A percentile compares a stretch with the other conserved stretches of the same genome.
Evolutionary conservation across 2,113 vertebrate genomes (phyloP).

Genomic region (Otocyon megalotis): DNA sequence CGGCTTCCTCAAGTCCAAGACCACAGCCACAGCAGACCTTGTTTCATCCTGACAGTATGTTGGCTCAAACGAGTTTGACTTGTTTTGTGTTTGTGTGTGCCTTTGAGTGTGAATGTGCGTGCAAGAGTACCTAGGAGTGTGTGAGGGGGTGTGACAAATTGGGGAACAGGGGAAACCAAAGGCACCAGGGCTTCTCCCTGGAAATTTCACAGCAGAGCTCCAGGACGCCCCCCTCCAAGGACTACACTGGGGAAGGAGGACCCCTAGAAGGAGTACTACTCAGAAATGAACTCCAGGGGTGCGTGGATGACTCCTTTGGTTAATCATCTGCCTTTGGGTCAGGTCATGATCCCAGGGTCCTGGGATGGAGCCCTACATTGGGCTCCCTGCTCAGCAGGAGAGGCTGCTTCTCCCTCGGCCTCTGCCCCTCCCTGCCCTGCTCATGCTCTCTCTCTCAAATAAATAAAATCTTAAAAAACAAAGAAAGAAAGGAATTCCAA

Average conservation of each 20-base stretch:
- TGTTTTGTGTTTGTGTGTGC: constrained; percentile 47
- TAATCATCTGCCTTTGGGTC: neutral
- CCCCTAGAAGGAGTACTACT: neutral
- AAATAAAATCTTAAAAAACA: neutral
- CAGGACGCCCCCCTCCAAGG: neutral
- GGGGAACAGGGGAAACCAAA: neutral
- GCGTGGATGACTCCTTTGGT: neutral
- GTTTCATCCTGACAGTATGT: neutral
- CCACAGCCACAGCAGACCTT: neutral
- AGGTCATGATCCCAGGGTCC: neutral
- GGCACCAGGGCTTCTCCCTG: neutral
- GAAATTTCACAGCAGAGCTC: neutral
- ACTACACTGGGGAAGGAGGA: neutral
- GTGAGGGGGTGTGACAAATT: neutral
- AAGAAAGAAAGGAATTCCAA: neutral
- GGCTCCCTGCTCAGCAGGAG: neutral
- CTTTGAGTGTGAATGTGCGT: constrained; percentile 53
- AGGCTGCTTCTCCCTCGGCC: neutral
- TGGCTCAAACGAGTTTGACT: constrained; percentile 71
- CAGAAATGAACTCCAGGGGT: neutral
- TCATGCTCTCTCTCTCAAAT: neutral
- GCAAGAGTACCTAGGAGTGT: neutral
- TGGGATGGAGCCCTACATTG: neutral
- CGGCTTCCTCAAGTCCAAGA: neutral
- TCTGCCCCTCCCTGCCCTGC: neutral